These are phyloP conservation scores for Lumbricus terrestris DNA, from an alignment of 2,888 invertebrate genomes.

Conservation along the genomic window DNA sequence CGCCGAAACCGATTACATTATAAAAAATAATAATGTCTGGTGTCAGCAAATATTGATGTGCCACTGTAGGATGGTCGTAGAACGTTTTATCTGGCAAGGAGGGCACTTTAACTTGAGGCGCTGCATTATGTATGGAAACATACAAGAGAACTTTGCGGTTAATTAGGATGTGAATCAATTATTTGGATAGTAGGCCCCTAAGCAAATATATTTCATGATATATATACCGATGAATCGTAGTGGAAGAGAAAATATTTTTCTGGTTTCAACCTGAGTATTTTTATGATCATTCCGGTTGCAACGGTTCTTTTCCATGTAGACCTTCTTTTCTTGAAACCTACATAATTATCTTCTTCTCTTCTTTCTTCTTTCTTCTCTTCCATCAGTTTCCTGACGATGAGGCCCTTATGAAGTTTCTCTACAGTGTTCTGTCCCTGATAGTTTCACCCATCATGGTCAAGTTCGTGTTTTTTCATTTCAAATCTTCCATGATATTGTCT, in stretches of 20 bases:
- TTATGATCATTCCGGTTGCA: not conserved
- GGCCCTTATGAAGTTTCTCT: no score
- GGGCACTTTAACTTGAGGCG: not conserved
- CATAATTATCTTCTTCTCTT: no score
- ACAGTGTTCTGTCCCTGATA: no score
- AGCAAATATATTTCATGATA: not conserved
- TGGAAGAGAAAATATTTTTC: not conserved
- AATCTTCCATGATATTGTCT: no score
- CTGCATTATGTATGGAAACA: not conserved
- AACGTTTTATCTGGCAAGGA: not conserved
- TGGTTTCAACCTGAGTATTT: not conserved
- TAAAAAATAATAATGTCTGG: not conserved
- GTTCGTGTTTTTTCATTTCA: no score
- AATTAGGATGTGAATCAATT: no score
- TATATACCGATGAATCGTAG: not conserved
- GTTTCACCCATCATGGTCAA: no score
- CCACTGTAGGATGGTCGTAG: not conserved
- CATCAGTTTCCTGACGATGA: no score
- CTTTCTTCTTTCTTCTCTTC: no score
- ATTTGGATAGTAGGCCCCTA: not conserved
- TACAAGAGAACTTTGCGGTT: not conserved
- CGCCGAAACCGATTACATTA: not conserved
- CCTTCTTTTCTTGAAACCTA: no score
- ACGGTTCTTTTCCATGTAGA: not conserved
- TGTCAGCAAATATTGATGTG: not conserved